phyloP scores from a whole-genome alignment of 53 echinoderm and acorn worm genomes.

The Stichopus horrens region DNA sequence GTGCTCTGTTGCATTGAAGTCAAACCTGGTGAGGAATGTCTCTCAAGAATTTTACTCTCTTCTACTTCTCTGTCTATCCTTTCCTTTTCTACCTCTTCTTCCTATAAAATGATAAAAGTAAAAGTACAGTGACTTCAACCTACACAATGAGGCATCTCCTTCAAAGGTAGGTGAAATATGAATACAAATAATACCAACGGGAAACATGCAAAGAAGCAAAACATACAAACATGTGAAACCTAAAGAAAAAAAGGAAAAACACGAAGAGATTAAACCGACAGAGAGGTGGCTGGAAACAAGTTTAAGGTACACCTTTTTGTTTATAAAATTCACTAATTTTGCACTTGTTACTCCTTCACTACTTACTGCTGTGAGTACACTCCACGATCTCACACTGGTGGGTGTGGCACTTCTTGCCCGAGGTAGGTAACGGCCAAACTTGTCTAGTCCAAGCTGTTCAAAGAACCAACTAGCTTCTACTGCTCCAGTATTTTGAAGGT shows the following conservation, averaged over 20 bases:
- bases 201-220: too few relatives aligned
- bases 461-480: constrained; percentile 79
- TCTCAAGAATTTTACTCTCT: constrained; percentile 3
- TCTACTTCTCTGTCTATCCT: not conserved
- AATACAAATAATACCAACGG: too few relatives aligned
- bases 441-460: constrained; percentile 76
- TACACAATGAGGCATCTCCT: too few relatives aligned
- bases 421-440: constrained; percentile 58
- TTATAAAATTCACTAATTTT: not conserved
- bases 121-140: too few relatives aligned
- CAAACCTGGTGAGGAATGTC: not conserved
- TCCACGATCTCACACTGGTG: constrained; percentile 30
- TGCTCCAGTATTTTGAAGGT: constrained; percentile 78
- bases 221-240: too few relatives aligned
- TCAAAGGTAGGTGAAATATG: too few relatives aligned
- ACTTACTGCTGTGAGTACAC: constrained; percentile 4
- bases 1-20: not conserved
- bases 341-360: not conserved
- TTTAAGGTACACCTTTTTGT: not conserved
- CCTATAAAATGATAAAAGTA: too few relatives aligned
- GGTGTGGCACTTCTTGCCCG: constrained; percentile 70
- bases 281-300: not conserved
- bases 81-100: too few relatives aligned
- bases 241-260: too few relatives aligned
- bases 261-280: too few relatives aligned